Base-by-base conservation (phyloP, 2,888 invertebrate genomes). In the Colletes collaris region DNA sequence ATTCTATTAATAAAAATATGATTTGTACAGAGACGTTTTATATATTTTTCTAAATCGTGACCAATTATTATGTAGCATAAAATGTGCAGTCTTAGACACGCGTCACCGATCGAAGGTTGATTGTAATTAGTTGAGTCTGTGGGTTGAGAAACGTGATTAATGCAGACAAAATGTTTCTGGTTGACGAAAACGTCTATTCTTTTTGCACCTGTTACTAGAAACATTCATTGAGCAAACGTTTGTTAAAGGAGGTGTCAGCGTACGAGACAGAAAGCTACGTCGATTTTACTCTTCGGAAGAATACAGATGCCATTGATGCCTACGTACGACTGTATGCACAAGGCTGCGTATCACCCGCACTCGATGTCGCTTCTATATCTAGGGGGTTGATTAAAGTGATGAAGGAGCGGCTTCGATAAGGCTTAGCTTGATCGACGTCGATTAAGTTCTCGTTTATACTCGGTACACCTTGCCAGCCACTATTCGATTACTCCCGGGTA, bases 381-480 rank as follows among this genome's bases (percentile, higher is more conserved):
- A 69, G 70, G 85, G 83, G 89, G 83, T 91, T 91, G 91, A 92
- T 91, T 91, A 91, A 90, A 91, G 89, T 89, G 89, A 90, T 84
- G 87, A 89, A 90, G 92, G 92, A 91, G 92, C 89, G 92, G 91
- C 91, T 87, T 86, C 87, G 87, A 90, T 90, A 89, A 88, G 86
- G 78, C 83, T 87, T 82, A 83, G 76, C 80, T 85, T 76, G 82
- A 84, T 81, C 86, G 83, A 83, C 79, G 65, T 72, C 82, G 79
- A 84, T 85, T 84, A 85, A 84, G 63, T 67, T 76, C 68, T 70
- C 67, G 69, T 77, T 83, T 83, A 69, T 81, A 58, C 40, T 63
- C 46, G 66, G 69, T 70, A 81, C 66, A 73, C 70, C 66, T 72
- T 52, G 59, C 66, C 56, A 40, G 60, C n/a, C 46, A 10, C 52